Conservation (phyloP, 2,797 vertebrate genomes). For the Sorex maritimensis region DNA sequence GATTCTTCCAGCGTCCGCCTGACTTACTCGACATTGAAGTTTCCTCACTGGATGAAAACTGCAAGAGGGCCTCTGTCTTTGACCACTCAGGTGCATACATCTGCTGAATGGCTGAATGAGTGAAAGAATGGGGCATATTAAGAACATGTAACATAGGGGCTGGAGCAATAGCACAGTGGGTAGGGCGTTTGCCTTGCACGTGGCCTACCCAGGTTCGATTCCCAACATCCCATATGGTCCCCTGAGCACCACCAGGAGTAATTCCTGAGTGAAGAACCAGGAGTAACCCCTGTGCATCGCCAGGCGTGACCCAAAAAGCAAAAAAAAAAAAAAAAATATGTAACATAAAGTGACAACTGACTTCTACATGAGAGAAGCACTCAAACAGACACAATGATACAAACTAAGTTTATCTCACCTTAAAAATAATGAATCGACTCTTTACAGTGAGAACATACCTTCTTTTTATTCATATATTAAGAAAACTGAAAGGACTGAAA, state of each 20-base stretch:
- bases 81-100: not conserved
- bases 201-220: too few species aligned
- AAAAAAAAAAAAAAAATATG: not conserved
- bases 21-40: slow-evolving; percentile 55
- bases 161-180: too few species aligned
- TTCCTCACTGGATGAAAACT: slow-evolving; percentile 36
- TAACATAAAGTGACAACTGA: not conserved
- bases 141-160: slow-evolving; percentile 25
- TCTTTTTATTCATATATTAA: slow-evolving; percentile 84
- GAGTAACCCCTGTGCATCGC: too few species aligned
- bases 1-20: slow-evolving; percentile 43
- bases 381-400: not conserved
- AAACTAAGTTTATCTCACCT: not conserved
- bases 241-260: too few species aligned
- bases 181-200: too few species aligned
- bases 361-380: not conserved
- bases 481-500: slow-evolving; percentile 83
- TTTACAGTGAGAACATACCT: slow-evolving; percentile 80
- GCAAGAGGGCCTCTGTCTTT: slow-evolving; percentile 25
- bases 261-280: too few species aligned
- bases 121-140: slow-evolving; percentile 40
- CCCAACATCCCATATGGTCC: too few species aligned
- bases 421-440: slow-evolving; percentile 55
- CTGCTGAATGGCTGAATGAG: slow-evolving; percentile 33
- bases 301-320: too few species aligned